Conservation (phyloP, 2,797 vertebrate genomes). For the Sebastes kiyomatsui region DNA sequence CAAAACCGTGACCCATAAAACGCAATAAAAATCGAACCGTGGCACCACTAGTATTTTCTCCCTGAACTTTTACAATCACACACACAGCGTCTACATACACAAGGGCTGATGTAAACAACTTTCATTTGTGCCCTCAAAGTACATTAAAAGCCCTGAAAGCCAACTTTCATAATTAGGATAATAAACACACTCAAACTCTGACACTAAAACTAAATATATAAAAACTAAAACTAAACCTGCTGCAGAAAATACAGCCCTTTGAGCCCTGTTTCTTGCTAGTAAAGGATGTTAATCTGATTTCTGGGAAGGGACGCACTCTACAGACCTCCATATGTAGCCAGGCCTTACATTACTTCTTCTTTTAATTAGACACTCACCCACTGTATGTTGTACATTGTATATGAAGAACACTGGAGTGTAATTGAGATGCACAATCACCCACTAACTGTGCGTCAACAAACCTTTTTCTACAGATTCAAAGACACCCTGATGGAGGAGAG, state of each 20-base stretch:
- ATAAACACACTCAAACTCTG: background rate
- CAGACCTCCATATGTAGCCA: background rate
- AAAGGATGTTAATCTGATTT: background rate
- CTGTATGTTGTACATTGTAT: background rate
- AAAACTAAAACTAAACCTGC: background rate
- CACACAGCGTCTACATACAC: background rate
- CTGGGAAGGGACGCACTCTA: background rate
- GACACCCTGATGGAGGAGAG: conserved; percentile 78
- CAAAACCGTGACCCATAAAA: too few relatives aligned
- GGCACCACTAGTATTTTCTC: background rate
- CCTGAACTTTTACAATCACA: background rate
- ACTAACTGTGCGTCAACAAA: background rate
- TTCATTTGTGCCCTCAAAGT: background rate
- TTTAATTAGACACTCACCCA: background rate
- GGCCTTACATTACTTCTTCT: background rate
- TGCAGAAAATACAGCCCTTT: background rate
- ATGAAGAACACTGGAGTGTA: background rate
- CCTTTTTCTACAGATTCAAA: conserved; percentile 71
- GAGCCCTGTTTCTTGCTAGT: background rate
- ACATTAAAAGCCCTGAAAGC: background rate
- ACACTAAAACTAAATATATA: background rate
- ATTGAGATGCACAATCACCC: background rate
- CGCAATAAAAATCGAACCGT: too few relatives aligned
- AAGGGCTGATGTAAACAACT: background rate
- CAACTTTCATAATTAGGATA: fast-evolving